A percentile compares a stretch with the other conserved stretches of the same genome.
phyloP scores from a whole-genome alignment of 1,140 invertebrate species.

The Oscheius sp. region DNA sequence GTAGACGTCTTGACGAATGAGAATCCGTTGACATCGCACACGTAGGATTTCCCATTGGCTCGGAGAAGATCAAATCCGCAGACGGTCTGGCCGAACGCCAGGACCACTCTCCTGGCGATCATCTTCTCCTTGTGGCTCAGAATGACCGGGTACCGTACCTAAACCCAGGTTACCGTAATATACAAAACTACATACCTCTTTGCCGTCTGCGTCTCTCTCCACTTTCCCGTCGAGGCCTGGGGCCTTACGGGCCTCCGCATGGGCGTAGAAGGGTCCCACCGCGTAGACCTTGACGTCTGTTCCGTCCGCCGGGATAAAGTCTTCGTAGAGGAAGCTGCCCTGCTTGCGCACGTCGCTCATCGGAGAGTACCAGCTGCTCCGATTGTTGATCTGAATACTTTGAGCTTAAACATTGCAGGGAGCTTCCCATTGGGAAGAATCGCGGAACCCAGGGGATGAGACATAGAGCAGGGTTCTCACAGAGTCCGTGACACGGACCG shows the following conservation, averaged over 20 bases:
- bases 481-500: too few species aligned
- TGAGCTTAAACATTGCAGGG: too few species aligned
- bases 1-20: conserved; percentile 99
- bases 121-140: conserved; percentile 94
- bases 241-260: conserved; percentile 96
- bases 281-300: conserved; percentile 88
- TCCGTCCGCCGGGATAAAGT: conserved; percentile 99
- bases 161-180: neutral
- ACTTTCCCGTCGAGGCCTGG: conserved; percentile 83
- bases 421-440: neutral
- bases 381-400: conserved; percentile 85
- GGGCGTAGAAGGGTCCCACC: conserved; percentile 95
- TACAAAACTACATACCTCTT: conserved; percentile 75
- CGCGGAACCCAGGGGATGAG: too few species aligned
- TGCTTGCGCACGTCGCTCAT: conserved; percentile 91
- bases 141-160: conserved; percentile 86
- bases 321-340: conserved; percentile 98
- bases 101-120: conserved; percentile 95
- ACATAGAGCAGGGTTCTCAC: too few species aligned
- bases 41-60: conserved; percentile 95
- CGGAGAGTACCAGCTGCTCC: conserved; percentile 95
- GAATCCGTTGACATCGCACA: conserved; percentile 96
- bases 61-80: conserved; percentile 97
- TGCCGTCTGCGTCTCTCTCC: conserved; percentile 93
- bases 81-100: conserved; percentile 98